Evolutionary conservation across 2,113 vertebrate genomes (phyloP).

Genomic region (Microcebus griseorufus): DNA sequence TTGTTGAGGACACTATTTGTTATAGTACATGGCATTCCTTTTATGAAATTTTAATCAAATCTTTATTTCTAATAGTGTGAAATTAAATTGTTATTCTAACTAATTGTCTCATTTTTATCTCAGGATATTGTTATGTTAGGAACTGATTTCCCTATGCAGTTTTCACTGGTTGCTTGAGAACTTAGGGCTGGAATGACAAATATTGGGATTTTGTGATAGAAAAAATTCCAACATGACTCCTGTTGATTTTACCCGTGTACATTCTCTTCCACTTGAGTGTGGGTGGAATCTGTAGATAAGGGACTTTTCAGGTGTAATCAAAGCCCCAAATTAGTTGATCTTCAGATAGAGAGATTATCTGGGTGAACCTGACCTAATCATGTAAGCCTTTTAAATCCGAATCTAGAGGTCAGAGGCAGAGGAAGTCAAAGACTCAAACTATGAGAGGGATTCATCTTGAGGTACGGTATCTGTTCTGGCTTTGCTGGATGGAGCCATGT

Average conservation of each 20-base stretch:
- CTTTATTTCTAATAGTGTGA: not conserved
- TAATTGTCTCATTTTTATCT: not conserved
- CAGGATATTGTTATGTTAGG: not conserved
- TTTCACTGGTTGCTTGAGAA: not conserved
- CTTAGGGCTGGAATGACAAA: not conserved
- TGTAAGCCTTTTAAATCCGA: not conserved
- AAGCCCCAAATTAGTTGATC: not conserved
- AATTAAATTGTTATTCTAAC: not conserved
- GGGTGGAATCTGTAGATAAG: not conserved
- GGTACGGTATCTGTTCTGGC: not conserved
- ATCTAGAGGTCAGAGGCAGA: not conserved
- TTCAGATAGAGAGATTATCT: not conserved
- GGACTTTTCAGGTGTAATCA: not conserved
- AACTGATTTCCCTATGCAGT: not conserved
- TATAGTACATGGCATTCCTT: not conserved
- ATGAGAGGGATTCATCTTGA: not conserved
- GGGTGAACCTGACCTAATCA: not conserved
- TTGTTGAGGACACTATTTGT: not conserved
- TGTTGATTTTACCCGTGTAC: not conserved
- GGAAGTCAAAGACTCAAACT: not conserved
- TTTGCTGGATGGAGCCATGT: not conserved
- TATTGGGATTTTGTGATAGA: accelerated
- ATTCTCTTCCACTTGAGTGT: not conserved
- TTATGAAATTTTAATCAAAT: not conserved
- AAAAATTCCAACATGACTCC: not conserved